Percentiles rank a stretch among this genome's conserved stretches.
These are phyloP conservation scores for Erpornis zantholeuca DNA, from an alignment of 2,113 vertebrate species.

Conservation along the genomic window DNA sequence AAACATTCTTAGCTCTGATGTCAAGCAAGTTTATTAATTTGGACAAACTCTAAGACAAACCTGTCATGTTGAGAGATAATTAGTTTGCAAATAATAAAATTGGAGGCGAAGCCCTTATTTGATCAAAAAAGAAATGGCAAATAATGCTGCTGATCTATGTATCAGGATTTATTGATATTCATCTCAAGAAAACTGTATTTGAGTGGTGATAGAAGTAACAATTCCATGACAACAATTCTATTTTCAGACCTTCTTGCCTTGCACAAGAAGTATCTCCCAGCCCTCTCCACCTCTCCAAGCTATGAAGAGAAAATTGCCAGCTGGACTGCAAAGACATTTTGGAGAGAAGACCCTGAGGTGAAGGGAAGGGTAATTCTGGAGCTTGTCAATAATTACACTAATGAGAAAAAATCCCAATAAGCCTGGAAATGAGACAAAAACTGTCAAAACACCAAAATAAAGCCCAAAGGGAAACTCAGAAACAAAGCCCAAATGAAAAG, in stretches of 20 bases:
- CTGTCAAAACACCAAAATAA: background rate
- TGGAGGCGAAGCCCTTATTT: background rate
- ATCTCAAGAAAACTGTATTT: background rate
- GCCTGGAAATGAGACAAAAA: background rate
- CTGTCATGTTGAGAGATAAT: background rate
- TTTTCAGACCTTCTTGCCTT: background rate
- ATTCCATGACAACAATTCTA: too few species aligned
- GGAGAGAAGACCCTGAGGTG: background rate
- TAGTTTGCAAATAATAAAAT: background rate
- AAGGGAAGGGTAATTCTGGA: background rate
- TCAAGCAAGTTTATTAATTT: background rate
- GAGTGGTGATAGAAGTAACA: background rate
- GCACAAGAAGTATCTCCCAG: background rate
- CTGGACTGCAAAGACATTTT: background rate
- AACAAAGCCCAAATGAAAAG: background rate
- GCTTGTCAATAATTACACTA: background rate
- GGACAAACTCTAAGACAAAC: background rate
- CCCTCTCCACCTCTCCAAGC: background rate
- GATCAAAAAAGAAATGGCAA: background rate
- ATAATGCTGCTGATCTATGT: background rate
- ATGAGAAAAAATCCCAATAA: background rate
- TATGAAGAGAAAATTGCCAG: background rate
- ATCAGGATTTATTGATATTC: background rate
- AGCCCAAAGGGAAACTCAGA: background rate
- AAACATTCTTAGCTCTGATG: background rate